These are phyloP conservation scores for Fratercula arctica DNA, from an alignment of 2,797 vertebrate genomes.

Conservation along the genomic window DNA sequence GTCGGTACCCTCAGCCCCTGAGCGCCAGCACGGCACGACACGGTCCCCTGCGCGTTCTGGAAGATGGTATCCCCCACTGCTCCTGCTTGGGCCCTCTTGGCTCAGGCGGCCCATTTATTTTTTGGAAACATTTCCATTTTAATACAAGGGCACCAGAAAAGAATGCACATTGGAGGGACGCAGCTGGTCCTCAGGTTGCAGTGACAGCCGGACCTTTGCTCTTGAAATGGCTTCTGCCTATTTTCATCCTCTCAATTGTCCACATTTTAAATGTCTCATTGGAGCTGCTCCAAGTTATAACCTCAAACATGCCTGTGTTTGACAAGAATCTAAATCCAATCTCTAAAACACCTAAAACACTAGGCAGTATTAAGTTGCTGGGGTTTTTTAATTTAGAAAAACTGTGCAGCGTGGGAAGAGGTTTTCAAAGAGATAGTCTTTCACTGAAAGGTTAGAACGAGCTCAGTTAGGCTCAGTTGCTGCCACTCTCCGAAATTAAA, in stretches of 20 bases:
- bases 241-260: background rate
- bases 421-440: background rate
- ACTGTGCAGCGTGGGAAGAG: background rate
- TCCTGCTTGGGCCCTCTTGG: background rate
- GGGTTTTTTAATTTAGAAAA: no score
- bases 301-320: background rate
- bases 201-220: background rate
- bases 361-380: background rate
- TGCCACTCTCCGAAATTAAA: constrained; percentile 38
- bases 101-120: background rate
- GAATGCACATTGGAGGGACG: rapidly evolving
- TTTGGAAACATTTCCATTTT: background rate
- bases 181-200: background rate
- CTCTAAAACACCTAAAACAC: background rate
- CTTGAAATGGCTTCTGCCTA: background rate
- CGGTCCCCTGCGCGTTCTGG: background rate
- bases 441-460: background rate
- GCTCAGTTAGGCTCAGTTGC: constrained; percentile 9
- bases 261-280: background rate
- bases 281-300: background rate
- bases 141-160: background rate
- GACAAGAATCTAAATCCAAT: background rate
- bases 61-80: background rate
- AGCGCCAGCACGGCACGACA: background rate
- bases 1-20: background rate